A percentile compares a stretch with the other conserved stretches of the same genome.
phyloP scores from a whole-genome alignment of 2,888 invertebrate genomes.

The Agonum fuliginosum region DNA sequence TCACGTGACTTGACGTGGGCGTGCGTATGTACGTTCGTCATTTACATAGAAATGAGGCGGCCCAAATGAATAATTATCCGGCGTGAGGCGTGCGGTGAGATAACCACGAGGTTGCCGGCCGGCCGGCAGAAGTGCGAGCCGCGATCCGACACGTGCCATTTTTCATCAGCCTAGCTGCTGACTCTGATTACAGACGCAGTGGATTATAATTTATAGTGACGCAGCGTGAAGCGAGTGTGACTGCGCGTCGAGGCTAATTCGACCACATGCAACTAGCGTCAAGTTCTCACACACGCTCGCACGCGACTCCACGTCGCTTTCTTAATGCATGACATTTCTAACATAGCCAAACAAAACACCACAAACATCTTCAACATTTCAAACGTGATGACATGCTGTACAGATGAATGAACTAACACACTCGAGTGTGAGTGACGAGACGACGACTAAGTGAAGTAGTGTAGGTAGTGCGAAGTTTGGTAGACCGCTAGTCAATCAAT shows the following conservation, averaged over 20 bases:
- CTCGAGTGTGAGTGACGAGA: background rate
- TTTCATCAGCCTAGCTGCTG: conserved; percentile 41
- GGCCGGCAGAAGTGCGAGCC: conserved; percentile 1
- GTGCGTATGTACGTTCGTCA: conserved; percentile 1
- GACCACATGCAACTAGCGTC: conserved; percentile 51
- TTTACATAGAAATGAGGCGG: conserved; percentile 50
- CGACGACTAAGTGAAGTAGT: background rate
- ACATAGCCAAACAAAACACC: conserved; percentile 24
- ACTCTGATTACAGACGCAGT: conserved; percentile 39
- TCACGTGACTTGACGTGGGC: background rate
- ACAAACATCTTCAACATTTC: background rate
- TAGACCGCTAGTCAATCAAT: conserved; percentile 49
- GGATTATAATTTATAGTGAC: conserved; percentile 48
- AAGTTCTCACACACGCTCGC: background rate
- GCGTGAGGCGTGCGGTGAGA: background rate
- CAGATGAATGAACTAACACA: conserved; percentile 8
- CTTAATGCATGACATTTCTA: conserved; percentile 17
- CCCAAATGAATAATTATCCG: conserved; percentile 49
- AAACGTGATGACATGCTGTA: background rate
- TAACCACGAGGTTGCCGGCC: conserved; percentile 16
- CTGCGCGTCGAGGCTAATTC: conserved; percentile 42
- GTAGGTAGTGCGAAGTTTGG: background rate
- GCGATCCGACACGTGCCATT: conserved; percentile 38
- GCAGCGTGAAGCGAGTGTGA: conserved; percentile 26
- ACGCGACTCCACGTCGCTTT: conserved; percentile 4